Conservation (phyloP, 2,888 invertebrate species). For the Eustalomyia histrio region DNA sequence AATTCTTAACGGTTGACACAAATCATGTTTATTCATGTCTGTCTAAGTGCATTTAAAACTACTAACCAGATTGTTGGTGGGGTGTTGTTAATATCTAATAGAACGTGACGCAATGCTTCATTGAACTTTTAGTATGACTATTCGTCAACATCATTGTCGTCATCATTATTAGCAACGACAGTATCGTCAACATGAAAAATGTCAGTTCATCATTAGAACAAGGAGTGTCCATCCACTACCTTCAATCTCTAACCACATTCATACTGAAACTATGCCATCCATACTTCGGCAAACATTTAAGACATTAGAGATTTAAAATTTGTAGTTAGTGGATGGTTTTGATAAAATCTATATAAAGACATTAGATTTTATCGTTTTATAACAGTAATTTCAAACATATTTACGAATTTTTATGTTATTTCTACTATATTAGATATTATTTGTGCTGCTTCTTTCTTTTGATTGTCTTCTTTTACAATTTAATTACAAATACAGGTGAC, state of each 20-base stretch:
- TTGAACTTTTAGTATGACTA: slow-evolving; percentile 24
- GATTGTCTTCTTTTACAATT: too few species aligned
- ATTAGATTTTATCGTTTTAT: background rate
- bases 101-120: slow-evolving; percentile 61
- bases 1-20: slow-evolving; percentile 29
- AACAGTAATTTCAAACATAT: background rate
- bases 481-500: background rate
- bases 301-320: background rate
- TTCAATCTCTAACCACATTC: background rate
- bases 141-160: slow-evolving; percentile 40
- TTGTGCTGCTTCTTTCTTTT: too few species aligned
- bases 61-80: background rate
- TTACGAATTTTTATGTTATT: too few species aligned
- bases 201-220: slow-evolving; percentile 44
- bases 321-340: background rate
- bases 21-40: slow-evolving; percentile 24
- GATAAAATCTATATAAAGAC: background rate
- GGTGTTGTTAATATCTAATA: slow-evolving; percentile 55
- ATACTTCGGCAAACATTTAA: background rate
- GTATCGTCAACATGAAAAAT: slow-evolving; percentile 36
- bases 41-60: slow-evolving; percentile 18
- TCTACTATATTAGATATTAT: too few species aligned
- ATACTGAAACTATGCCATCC: background rate
- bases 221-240: slow-evolving; percentile 52
- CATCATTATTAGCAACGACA: background rate